Evolutionary conservation across 2,888 invertebrate genomes (phyloP).

Genomic region (Cynaeus angustus): DNA sequence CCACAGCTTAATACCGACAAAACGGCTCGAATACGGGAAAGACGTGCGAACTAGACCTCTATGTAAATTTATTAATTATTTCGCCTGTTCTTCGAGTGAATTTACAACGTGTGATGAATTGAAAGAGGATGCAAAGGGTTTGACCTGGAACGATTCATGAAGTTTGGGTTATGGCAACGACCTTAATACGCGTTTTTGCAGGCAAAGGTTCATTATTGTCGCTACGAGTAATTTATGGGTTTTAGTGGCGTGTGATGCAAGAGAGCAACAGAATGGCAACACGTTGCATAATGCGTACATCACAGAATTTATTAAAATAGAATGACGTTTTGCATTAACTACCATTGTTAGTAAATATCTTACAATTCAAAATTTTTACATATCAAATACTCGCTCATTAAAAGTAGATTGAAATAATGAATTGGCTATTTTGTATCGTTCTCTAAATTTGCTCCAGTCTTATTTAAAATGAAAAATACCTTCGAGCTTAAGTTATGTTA

Average conservation of each 20-base stretch:
- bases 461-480: too few relatives aligned
- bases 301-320: neutral
- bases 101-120: slow-evolving; percentile 38
- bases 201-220: too few relatives aligned
- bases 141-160: slow-evolving; percentile 4
- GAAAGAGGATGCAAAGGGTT: neutral
- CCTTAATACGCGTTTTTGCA: neutral
- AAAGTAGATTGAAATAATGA: too few relatives aligned
- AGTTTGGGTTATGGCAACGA: neutral
- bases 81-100: slow-evolving; percentile 33
- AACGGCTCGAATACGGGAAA: slow-evolving; percentile 25
- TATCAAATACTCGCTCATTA: neutral
- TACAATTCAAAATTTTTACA: too few relatives aligned
- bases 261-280: neutral
- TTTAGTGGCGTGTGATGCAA: neutral
- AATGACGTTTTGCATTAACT: neutral
- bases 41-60: slow-evolving; percentile 39
- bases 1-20: slow-evolving; percentile 38
- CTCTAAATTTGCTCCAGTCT: too few relatives aligned
- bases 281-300: neutral
- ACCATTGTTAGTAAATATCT: neutral
- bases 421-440: too few relatives aligned
- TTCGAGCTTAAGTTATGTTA: too few relatives aligned
- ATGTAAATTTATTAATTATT: slow-evolving; percentile 44
- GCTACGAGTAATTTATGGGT: too few relatives aligned